A percentile compares a stretch with the other conserved stretches of the same genome.
These are phyloP conservation scores for Diachrysia chrysitis DNA, from an alignment of 2,888 invertebrate genomes.

Conservation along the genomic window DNA sequence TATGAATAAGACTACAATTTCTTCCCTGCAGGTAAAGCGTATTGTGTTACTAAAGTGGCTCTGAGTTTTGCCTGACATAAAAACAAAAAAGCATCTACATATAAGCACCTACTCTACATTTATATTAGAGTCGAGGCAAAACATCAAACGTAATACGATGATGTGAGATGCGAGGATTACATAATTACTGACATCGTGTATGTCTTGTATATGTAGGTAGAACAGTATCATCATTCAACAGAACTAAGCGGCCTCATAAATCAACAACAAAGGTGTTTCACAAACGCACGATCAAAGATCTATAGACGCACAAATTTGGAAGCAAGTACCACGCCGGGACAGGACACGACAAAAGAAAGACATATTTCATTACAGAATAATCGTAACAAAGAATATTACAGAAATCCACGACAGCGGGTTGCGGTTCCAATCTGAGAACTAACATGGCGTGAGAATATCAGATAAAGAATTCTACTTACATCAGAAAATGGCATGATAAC, in stretches of 20 bases:
- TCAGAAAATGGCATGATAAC: slow-evolving; percentile 62
- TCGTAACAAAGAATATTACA: slow-evolving; percentile 44
- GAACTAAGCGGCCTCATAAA: slow-evolving; percentile 4
- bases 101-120: not conserved
- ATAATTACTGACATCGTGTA: not conserved
- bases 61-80: not conserved
- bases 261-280: slow-evolving; percentile 3
- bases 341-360: slow-evolving; percentile 40
- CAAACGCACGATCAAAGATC: not conserved
- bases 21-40: slow-evolving; percentile 1
- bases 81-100: not conserved
- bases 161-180: not conserved
- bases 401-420: slow-evolving; percentile 21
- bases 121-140: not conserved
- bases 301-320: slow-evolving; percentile 5
- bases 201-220: not conserved
- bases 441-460: slow-evolving; percentile 72
- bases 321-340: slow-evolving; percentile 41
- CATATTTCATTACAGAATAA: slow-evolving; percentile 35
- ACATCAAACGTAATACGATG: not conserved
- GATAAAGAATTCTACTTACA: slow-evolving; percentile 68
- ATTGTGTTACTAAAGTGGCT: not conserved
- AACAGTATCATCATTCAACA: not conserved
- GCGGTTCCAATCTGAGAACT: slow-evolving; percentile 55
- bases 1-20: slow-evolving; percentile 2